phyloP scores from a whole-genome alignment of 1,140 invertebrate species.

The Agrilus planipennis region DNA sequence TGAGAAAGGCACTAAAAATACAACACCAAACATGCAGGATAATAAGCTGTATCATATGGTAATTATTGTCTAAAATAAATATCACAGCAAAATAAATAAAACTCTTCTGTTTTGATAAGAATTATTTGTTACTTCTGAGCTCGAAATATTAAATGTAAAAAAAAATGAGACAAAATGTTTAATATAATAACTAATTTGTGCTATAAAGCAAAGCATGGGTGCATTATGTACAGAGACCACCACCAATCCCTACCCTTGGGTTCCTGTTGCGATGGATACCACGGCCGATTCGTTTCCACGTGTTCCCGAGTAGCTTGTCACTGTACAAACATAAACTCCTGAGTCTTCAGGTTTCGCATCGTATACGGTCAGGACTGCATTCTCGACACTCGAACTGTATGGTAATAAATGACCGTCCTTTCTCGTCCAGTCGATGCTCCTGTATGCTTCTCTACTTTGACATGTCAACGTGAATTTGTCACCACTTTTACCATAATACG shows the following conservation, averaged over 20 bases:
- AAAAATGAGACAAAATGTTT: too few relatives aligned
- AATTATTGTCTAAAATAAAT: too few relatives aligned
- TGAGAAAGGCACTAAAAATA: too few relatives aligned
- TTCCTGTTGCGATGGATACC: conserved; percentile 29
- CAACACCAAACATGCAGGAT: too few relatives aligned
- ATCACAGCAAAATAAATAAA: too few relatives aligned
- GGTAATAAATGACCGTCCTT: conserved; percentile 43
- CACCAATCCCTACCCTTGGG: conserved; percentile 7
- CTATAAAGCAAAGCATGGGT: too few relatives aligned
- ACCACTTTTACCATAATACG: conserved; percentile 41
- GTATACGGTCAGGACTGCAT: conserved; percentile 61
- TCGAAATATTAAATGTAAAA: too few relatives aligned
- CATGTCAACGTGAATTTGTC: conserved; percentile 46
- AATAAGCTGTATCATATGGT: too few relatives aligned
- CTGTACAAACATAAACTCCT: conserved; percentile 73
- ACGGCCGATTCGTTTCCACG: conserved; percentile 30
- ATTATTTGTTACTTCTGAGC: too few relatives aligned
- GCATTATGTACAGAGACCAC: too few relatives aligned
- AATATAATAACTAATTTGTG: too few relatives aligned
- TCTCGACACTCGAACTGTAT: conserved; percentile 39
- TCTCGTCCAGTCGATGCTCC: conserved; percentile 43
- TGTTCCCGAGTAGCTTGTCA: conserved; percentile 31
- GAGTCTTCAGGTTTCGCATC: conserved; percentile 54
- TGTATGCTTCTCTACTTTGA: conserved; percentile 28
- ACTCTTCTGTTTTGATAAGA: too few relatives aligned